These are phyloP conservation scores for Merops nubicus DNA, from an alignment of 2,113 vertebrate species.

Conservation along the genomic window DNA sequence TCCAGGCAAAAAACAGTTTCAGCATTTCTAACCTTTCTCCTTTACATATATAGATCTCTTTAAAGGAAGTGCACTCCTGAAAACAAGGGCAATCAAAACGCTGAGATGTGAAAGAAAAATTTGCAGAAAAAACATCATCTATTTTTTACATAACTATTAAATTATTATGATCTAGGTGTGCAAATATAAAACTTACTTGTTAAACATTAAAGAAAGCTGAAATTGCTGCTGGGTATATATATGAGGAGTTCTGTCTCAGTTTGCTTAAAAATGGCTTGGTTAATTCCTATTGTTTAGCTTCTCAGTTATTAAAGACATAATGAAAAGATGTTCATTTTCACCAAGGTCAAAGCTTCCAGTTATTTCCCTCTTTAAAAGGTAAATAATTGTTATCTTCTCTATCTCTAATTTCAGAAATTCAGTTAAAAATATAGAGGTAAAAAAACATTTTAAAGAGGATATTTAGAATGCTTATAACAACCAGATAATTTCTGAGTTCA, in stretches of 20 bases:
- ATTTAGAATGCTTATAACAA: background rate
- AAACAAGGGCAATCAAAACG: background rate
- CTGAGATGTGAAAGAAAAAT: background rate
- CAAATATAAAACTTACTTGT: background rate
- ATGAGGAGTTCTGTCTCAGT: background rate
- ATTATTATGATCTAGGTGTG: background rate
- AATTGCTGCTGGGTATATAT: background rate
- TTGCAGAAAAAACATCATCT: background rate
- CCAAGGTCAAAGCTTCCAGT: background rate
- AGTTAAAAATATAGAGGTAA: background rate
- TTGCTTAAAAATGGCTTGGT: background rate
- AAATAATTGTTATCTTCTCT: background rate
- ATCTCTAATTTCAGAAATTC: background rate
- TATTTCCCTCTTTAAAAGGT: background rate
- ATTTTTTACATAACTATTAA: background rate
- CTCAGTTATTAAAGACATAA: background rate
- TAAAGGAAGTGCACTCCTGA: background rate
- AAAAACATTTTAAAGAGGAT: background rate
- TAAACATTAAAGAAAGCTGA: background rate
- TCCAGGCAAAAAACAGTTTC: background rate
- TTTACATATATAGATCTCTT: background rate
- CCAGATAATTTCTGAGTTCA: background rate
- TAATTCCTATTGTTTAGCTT: background rate
- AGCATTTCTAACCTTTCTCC: background rate
- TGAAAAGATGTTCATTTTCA: background rate